Conservation (phyloP, 1,140 invertebrate genomes). For the Ceratina australensis region DNA sequence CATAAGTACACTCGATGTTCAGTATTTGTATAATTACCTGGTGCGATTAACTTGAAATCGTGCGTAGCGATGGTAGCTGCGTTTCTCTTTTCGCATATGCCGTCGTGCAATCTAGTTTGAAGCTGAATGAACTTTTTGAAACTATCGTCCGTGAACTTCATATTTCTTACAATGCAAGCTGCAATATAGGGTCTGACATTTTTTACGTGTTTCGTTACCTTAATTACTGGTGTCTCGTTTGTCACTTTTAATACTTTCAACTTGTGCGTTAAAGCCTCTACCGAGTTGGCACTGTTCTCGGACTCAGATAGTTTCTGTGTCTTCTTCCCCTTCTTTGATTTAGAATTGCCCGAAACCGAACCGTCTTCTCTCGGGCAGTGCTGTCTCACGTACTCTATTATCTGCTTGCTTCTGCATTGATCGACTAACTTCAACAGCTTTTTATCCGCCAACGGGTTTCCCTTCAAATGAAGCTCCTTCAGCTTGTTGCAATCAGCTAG, state of each 20-base stretch:
- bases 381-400: constrained; percentile 85
- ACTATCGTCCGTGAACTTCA: constrained; percentile 83
- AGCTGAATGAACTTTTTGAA: constrained; percentile 90
- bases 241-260: constrained; percentile 81
- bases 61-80: constrained; percentile 90
- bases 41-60: constrained; percentile 84
- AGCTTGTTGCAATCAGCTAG: constrained; percentile 70
- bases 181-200: constrained; percentile 85
- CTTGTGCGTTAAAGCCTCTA: constrained; percentile 67
- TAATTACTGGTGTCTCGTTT: constrained; percentile 80
- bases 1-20: constrained; percentile 1
- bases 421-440: constrained; percentile 86
- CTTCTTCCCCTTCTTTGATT: constrained; percentile 79
- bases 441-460: constrained; percentile 86
- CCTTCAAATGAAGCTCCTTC: constrained; percentile 83
- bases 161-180: constrained; percentile 85
- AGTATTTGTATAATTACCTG: constrained; percentile 70
- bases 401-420: constrained; percentile 85
- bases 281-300: constrained; percentile 58
- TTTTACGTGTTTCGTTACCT: constrained; percentile 81
- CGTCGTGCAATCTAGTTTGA: constrained; percentile 90
- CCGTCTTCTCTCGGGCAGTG: constrained; percentile 80
- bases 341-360: constrained; percentile 59
- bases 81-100: constrained; percentile 88
- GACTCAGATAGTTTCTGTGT: constrained; percentile 71